Percentiles rank a stretch among this genome's conserved stretches.
phyloP scores from a whole-genome alignment of 1,140 invertebrate genomes.

The Drosophila nigromelanica region DNA sequence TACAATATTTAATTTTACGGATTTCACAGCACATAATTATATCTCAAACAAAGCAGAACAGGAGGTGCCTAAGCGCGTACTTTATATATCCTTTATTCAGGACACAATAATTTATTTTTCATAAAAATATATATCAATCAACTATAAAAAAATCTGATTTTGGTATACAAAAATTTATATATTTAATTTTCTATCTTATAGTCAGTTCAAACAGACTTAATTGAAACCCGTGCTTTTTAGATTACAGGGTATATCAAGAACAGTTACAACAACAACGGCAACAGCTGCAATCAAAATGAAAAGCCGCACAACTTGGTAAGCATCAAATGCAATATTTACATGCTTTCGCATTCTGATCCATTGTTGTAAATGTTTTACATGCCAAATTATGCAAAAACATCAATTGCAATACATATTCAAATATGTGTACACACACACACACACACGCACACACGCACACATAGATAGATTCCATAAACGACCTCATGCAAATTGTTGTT shows the following conservation, averaged over 20 bases:
- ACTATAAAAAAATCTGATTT: no score
- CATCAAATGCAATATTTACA: conserved; percentile 50
- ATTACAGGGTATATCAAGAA: conserved; percentile 9
- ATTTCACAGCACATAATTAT: conserved; percentile 64
- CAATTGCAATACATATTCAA: conserved; percentile 75
- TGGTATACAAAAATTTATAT: no score
- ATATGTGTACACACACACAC: conserved; percentile 46
- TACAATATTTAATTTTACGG: conserved; percentile 57
- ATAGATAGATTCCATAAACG: conserved; percentile 12
- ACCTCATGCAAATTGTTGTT: conserved; percentile 29
- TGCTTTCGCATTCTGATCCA: conserved; percentile 36
- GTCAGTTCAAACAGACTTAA: no score
- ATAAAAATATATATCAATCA: no score
- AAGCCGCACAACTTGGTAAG: conserved; percentile 62
- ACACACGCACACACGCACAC: neutral
- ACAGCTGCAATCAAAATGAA: conserved; percentile 72
- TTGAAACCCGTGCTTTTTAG: no score
- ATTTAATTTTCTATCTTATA: no score
- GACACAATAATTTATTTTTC: neutral
- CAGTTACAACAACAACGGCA: conserved; percentile 39
- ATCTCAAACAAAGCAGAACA: conserved; percentile 20
- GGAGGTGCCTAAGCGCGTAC: conserved; percentile 29
- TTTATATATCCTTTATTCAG: neutral
- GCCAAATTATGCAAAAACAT: conserved; percentile 80
- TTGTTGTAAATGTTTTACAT: conserved; percentile 79